phyloP scores from a whole-genome alignment of 2,888 invertebrate species.

The Chironomus tentans region DNA sequence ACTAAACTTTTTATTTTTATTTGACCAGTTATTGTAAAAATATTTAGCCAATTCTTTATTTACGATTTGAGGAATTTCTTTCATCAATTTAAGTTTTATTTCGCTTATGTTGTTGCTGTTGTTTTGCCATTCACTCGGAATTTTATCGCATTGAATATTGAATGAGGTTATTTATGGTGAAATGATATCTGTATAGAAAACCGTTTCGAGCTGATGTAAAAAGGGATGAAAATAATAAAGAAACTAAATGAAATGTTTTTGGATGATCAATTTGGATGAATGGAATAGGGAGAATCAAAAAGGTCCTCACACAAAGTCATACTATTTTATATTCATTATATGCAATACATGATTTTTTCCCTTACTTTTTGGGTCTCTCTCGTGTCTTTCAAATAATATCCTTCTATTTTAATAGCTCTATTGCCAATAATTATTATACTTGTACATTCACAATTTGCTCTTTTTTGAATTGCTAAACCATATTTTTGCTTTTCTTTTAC shows the following conservation, averaged over 20 bases:
- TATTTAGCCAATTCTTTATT: neutral
- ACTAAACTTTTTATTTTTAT: neutral
- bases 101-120: neutral
- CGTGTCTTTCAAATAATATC: no score
- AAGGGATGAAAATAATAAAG: neutral
- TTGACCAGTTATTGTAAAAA: neutral
- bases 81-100: neutral
- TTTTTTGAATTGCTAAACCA: neutral
- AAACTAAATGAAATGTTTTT: neutral
- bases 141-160: neutral
- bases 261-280: neutral
- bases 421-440: constrained; percentile 3
- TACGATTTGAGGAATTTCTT: constrained; percentile 3
- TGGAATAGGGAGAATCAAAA: neutral
- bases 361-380: no score
- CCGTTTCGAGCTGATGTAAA: neutral
- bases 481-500: neutral
- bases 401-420: neutral
- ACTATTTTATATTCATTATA: constrained; percentile 11
- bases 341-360: neutral
- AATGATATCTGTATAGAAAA: neutral
- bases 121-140: neutral
- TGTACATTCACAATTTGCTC: neutral
- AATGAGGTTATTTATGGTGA: constrained; percentile 5
- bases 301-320: neutral